A percentile compares a stretch with the other conserved stretches of the same genome.
Evolutionary conservation across 2,797 vertebrate genomes (phyloP).

Genomic region (Hephaestus fuliginosus): DNA sequence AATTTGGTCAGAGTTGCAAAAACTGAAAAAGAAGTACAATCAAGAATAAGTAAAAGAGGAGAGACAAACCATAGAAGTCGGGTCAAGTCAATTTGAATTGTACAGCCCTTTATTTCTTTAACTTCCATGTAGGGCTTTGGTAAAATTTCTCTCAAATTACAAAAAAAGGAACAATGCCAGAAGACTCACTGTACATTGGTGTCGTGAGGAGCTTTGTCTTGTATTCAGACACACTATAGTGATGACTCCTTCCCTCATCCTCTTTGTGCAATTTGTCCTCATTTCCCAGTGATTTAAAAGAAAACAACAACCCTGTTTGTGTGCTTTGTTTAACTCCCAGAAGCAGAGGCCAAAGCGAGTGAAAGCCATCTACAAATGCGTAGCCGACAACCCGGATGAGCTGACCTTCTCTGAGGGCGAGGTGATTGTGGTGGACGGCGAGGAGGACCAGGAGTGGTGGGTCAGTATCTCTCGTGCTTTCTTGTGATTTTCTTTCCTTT

Average conservation of each 20-base stretch:
- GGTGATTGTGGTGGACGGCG: slow-evolving; percentile 96
- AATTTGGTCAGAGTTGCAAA: neutral
- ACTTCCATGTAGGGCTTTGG: neutral
- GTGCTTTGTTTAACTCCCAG: slow-evolving; percentile 74
- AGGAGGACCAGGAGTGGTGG: slow-evolving; percentile 99
- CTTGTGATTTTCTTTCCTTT: neutral
- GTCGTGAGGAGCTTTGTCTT: neutral
- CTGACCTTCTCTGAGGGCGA: slow-evolving; percentile 98
- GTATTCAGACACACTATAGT: neutral
- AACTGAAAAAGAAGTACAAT: neutral
- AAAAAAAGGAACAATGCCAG: neutral
- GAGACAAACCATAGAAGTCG: neutral
- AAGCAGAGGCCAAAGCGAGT: slow-evolving; percentile 95
- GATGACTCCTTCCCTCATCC: neutral
- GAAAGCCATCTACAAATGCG: slow-evolving; percentile 97
- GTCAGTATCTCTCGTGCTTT: slow-evolving; percentile 86
- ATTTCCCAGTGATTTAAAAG: neutral
- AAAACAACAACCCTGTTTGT: neutral
- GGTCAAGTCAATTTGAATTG: neutral
- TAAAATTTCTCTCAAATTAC: neutral
- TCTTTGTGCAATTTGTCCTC: neutral
- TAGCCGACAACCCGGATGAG: slow-evolving; percentile 97
- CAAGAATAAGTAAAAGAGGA: too few relatives aligned
- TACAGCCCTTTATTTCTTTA: neutral
- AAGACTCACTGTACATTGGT: neutral